Base-by-base conservation (phyloP, 2,113 vertebrate genomes). In the Oenanthe oenanthe region DNA sequence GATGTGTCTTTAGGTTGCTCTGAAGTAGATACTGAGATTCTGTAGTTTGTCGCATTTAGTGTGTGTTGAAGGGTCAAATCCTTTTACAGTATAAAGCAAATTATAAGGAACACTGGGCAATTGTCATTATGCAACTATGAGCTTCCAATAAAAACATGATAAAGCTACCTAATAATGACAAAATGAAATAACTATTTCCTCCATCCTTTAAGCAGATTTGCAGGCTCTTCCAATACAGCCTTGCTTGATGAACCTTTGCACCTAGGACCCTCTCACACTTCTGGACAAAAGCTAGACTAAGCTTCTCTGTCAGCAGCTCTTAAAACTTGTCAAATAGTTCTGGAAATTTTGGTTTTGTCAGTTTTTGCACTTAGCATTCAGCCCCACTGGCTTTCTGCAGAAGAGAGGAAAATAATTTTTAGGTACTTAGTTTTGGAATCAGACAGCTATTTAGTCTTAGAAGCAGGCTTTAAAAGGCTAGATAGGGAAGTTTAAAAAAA, bases 161-260 rank as follows among this genome's bases (percentile, higher is more conserved):
- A 76, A 94, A 87, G 31, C 25, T 77, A 8, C 48, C 54, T 85
- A 85, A 92, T 24, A 83, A 85, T 85, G 83, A 80, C 45, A 32
- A 22, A 89, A 45, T 50, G 19, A 88, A 85, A 53, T 61, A 48
- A 78, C 40, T 60, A 42, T 89, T 96, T 95, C 53, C 54, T 76
- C 54, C 79, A 56, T 73, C 38, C 74, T 86, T 91, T 65, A 84
- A 57, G 70, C 21, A 82, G 51, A 65, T 60, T 45, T 77, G 40
- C 12, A 7, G 40, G 25, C 4, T 25, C 22, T 62, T 67, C 17
- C 24, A 31, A 6, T 13, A 34, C 20, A 17, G 75, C 51, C 96
- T 95, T 86, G 32, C 57, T 95, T 82, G 71, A 94, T 79, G 62
- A 92, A 96, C 61, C 95, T 62, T 92, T 93, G 88, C 94, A 93